A percentile compares a stretch with the other conserved stretches of the same genome.
Conservation (phyloP, 2,113 vertebrate genomes). For the Phrynosoma platyrhinos region DNA sequence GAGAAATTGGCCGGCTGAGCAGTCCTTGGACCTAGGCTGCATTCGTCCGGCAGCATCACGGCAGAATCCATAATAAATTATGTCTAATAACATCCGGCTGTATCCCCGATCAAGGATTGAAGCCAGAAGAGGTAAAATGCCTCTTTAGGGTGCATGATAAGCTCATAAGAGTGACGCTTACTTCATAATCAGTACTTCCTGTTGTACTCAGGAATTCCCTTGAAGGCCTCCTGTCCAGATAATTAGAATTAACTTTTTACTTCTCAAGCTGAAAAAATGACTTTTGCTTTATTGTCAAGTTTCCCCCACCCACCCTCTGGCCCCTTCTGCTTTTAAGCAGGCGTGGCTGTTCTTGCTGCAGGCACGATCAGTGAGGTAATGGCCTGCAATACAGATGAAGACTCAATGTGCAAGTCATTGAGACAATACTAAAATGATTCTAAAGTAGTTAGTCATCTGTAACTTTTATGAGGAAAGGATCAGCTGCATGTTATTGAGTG, state of each 20-base stretch:
- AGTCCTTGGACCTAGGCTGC: no score
- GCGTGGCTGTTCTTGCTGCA: constrained; percentile 46
- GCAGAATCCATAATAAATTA: no score
- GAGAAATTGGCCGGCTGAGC: no score
- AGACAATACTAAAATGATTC: constrained; percentile 12
- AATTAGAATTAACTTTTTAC: constrained; percentile 59
- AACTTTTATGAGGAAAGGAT: constrained; percentile 45
- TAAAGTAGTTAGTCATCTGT: constrained; percentile 53
- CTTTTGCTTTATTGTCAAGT: constrained; percentile 61
- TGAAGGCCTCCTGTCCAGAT: constrained; percentile 66
- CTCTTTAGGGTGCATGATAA: no score
- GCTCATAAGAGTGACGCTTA: constrained; percentile 57
- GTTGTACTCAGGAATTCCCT: constrained; percentile 67
- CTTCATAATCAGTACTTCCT: constrained; percentile 69
- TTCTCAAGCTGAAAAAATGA: constrained; percentile 61
- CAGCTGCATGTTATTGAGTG: constrained; percentile 31
- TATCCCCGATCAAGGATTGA: no score
- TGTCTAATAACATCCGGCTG: no score
- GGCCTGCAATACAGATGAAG: constrained; percentile 30
- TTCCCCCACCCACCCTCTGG: constrained; percentile 10
- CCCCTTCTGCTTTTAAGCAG: constrained; percentile 26
- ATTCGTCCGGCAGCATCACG: no score
- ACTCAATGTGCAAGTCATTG: constrained; percentile 31
- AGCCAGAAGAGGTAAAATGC: no score
- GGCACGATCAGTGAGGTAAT: constrained; percentile 63